Evolutionary conservation across 2,113 vertebrate species (phyloP).

Genomic region (Lanius ludovicianus): DNA sequence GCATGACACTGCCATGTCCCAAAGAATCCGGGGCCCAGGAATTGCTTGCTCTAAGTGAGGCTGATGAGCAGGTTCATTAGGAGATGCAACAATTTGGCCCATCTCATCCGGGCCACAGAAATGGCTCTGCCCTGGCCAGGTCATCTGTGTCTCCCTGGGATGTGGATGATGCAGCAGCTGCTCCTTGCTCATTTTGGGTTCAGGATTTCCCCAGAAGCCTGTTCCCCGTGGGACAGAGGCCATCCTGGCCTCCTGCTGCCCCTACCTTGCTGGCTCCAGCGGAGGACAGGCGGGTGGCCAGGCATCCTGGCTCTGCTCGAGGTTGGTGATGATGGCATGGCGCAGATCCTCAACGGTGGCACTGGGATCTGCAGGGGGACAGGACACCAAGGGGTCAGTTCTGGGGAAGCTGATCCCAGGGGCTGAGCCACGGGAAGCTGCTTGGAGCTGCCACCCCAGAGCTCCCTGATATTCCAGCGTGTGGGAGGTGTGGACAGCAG

Average conservation of each 20-base stretch:
- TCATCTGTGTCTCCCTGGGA: not conserved
- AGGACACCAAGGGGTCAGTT: not conserved
- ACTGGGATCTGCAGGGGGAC: slow-evolving; percentile 50
- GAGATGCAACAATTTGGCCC: rapidly evolving
- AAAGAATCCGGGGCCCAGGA: not conserved
- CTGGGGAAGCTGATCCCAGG: rapidly evolving
- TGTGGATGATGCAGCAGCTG: rapidly evolving
- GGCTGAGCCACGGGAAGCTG: not conserved
- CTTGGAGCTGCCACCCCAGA: not conserved
- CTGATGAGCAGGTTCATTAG: not conserved
- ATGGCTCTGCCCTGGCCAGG: not conserved
- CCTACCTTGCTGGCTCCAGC: slow-evolving; percentile 83
- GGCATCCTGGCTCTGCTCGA: slow-evolving; percentile 77
- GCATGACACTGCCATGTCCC: rapidly evolving
- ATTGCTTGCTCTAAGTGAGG: not conserved
- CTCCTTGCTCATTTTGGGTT: not conserved
- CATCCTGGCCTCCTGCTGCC: rapidly evolving
- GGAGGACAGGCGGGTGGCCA: slow-evolving; percentile 87
- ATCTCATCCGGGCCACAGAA: rapidly evolving
- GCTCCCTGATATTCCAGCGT: rapidly evolving
- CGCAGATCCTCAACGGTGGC: slow-evolving; percentile 62
- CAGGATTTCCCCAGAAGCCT: not conserved
- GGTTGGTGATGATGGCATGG: slow-evolving; percentile 75
- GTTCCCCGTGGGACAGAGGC: not conserved
- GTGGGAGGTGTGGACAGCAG: not conserved